Conservation (phyloP, 1,140 invertebrate species). For the Pseudobourletiella spinata region DNA sequence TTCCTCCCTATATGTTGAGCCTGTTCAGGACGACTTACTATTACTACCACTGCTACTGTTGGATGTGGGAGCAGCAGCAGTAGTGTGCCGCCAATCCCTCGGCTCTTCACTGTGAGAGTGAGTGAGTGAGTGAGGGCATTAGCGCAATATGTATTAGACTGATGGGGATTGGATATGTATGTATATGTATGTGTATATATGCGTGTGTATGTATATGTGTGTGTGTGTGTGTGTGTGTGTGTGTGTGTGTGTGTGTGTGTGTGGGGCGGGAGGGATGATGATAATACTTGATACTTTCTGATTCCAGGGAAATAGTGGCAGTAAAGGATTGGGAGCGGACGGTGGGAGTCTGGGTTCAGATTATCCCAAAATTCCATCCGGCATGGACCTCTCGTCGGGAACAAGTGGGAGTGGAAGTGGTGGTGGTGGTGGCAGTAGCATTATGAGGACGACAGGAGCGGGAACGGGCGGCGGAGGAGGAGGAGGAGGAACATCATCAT, state of each 20-base stretch:
- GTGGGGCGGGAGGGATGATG: not conserved
- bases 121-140: too few species aligned
- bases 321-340: not conserved
- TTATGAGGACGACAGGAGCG: not conserved
- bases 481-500: not conserved
- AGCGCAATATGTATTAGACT: too few species aligned
- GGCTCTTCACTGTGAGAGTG: too few species aligned
- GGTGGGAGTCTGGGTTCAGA: slow-evolving; percentile 17
- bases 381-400: slow-evolving; percentile 27
- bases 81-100: too few species aligned
- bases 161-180: too few species aligned
- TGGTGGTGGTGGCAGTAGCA: not conserved
- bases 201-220: too few species aligned
- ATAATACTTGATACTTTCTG: not conserved
- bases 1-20: not conserved
- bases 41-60: too few species aligned
- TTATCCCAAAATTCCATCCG: slow-evolving; percentile 27
- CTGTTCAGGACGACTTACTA: too few species aligned
- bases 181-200: too few species aligned
- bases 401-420: not conserved
- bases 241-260: not conserved
- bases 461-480: not conserved
- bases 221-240: not conserved
- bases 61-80: too few species aligned
- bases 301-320: not conserved